A percentile compares a stretch with the other conserved stretches of the same genome.
Conservation (phyloP, 2,888 invertebrate species). For the Cactoblastis cactorum region DNA sequence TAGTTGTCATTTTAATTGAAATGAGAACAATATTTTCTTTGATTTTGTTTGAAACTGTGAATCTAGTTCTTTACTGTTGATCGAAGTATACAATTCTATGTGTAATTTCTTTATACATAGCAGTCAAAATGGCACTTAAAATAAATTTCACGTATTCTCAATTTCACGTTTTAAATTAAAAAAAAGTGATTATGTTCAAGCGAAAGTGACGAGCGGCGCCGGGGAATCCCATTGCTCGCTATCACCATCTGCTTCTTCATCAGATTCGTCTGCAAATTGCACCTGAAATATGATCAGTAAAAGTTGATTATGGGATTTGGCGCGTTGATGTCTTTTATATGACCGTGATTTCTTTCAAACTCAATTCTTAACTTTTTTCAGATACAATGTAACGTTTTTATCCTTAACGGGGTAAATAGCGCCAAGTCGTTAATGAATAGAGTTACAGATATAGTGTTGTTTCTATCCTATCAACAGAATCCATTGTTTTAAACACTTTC, state of each 20-base stretch:
- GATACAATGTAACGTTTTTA: no score
- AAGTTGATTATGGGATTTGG: background rate
- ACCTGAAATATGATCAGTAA: constrained; percentile 40
- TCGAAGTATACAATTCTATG: background rate
- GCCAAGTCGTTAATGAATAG: no score
- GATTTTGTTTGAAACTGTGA: no score
- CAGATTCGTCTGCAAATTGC: constrained; percentile 63
- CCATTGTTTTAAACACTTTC: no score
- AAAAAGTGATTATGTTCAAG: constrained; percentile 28
- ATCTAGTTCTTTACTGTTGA: no score
- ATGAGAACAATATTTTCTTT: no score
- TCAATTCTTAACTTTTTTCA: no score
- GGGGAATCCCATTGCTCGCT: constrained; percentile 55
- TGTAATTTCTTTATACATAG: constrained; percentile 2
- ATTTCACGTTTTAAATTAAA: background rate
- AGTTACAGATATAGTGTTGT: no score
- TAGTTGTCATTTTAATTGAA: background rate
- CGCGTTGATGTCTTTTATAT: constrained; percentile 3
- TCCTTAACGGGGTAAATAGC: no score
- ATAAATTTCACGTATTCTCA: background rate
- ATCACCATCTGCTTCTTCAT: constrained; percentile 56
- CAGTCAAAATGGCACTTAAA: constrained; percentile 19
- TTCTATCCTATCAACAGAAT: no score
- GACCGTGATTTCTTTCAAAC: no score
- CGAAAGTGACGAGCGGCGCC: constrained; percentile 65